Evolutionary conservation across 2,888 invertebrate genomes (phyloP).

Genomic region (Loripinus fragilis): DNA sequence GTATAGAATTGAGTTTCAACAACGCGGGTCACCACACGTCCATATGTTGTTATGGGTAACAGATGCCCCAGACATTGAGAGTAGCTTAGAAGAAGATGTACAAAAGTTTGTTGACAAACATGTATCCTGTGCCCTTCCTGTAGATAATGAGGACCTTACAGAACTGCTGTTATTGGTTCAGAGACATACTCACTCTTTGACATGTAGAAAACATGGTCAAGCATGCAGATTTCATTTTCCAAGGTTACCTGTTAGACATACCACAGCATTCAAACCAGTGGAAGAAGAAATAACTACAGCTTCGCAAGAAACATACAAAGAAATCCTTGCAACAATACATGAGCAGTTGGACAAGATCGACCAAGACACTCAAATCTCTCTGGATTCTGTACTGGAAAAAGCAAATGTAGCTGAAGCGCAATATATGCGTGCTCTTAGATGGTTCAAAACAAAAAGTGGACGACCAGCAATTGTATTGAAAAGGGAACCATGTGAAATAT

Average conservation of each 20-base stretch:
- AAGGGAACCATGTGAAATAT: constrained; percentile 18
- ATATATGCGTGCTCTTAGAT: constrained; percentile 31
- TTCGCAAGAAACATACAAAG: constrained; percentile 26
- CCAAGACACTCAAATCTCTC: background rate
- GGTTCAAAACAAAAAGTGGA: constrained; percentile 47
- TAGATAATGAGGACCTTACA: constrained; percentile 30
- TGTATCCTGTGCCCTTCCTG: constrained; percentile 44
- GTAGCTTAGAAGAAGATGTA: constrained; percentile 38
- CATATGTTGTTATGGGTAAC: constrained; percentile 62
- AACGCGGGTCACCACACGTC: constrained; percentile 63
- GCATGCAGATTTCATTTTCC: constrained; percentile 47
- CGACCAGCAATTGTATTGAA: constrained; percentile 42
- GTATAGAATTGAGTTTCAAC: constrained; percentile 64
- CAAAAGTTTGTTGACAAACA: constrained; percentile 38
- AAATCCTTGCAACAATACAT: constrained; percentile 22
- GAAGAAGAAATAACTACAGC: constrained; percentile 2
- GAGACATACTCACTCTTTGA: constrained; percentile 50
- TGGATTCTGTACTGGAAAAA: constrained; percentile 30
- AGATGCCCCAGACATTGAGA: constrained; percentile 53
- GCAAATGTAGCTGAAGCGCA: constrained; percentile 30
- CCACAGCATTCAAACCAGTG: constrained; percentile 33
- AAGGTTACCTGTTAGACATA: constrained; percentile 24
- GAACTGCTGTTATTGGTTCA: constrained; percentile 39
- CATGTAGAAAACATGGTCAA: constrained; percentile 49
- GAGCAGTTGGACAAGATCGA: constrained; percentile 25